Percentiles rank a stretch among this genome's conserved stretches.
Conservation (phyloP, 2,113 vertebrate species). For the Pampusana beccarii region DNA sequence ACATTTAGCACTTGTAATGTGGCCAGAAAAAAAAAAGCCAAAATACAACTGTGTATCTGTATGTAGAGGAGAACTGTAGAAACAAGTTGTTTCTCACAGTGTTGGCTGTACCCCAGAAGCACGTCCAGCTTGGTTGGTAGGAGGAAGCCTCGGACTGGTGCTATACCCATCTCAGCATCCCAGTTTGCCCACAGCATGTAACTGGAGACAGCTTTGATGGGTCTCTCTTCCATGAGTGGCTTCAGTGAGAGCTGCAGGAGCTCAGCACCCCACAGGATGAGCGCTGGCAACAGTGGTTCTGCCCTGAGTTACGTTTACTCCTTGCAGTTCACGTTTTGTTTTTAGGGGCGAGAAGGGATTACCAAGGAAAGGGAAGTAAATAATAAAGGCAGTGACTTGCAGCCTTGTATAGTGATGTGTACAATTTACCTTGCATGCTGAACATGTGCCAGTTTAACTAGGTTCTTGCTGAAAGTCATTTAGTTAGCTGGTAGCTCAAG, state of each 20-base stretch:
- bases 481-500: neutral
- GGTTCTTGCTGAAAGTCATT: neutral
- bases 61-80: neutral
- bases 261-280: neutral
- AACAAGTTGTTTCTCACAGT: neutral
- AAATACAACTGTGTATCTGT: neutral
- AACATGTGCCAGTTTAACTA: neutral
- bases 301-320: neutral
- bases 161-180: neutral
- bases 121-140: neutral
- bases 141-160: neutral
- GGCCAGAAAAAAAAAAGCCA: neutral
- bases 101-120: neutral
- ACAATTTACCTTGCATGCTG: neutral
- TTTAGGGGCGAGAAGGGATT: neutral
- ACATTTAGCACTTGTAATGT: neutral
- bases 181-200: fast-evolving
- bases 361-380: neutral
- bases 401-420: fast-evolving
- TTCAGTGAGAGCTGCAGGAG: fast-evolving
- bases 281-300: neutral
- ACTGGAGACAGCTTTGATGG: neutral
- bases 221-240: neutral
- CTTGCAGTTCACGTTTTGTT: neutral
- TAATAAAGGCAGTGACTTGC: neutral